Evolutionary conservation across 2,888 invertebrate genomes (phyloP), one percentile per base, ranked within the genome.

Genomic region (Nomada flava): DNA sequence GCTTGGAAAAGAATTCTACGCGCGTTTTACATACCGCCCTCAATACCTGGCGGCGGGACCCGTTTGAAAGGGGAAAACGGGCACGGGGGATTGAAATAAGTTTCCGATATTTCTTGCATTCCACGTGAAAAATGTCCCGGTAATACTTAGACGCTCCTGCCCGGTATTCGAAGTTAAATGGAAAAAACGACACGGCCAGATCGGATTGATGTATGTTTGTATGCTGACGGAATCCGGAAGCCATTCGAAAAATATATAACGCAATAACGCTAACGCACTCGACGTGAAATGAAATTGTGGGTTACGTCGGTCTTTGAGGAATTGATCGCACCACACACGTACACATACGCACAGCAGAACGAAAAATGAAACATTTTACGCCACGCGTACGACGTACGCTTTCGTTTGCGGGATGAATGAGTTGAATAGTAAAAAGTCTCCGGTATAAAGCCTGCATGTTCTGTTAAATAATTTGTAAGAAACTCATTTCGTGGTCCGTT

Each of bases 211-310:
- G 77, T 71, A 76, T 68, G 75, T 78, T 85, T 78, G 89, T 72
- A 78, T 82, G 77, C 65, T 52, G 65, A 59, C 60, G 63, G 75
- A 82, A 85, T 81, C 77, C 44, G 78, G 57, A 70, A 81, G 79
- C 75, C 79, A 60, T 86, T 82, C 68, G 76, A 84, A 78, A 88
- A 57, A 86, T 86, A 85, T 88, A 86, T 86, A 89, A 86, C 81
- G 83, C 78, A 84, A 89, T 87, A 86, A 82, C 75, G 73, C 47
- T 60, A 69, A 57, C 63, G 69, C 52, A 44, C 50, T 18, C 55
- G 42, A 53, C 50, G 63, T 42, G 60, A 65, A 60, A 69, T 70
- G 55, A 70, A 68, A 78, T 64, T 67, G 64, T 57, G 64, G 42
- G 81, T 68, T 44, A 60, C 47, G 20, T 60, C 26, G 44, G 3